A percentile compares a stretch with the other conserved stretches of the same genome.
phyloP scores from a whole-genome alignment of 2,888 invertebrate genomes.

The Amphiduros pacificus region DNA sequence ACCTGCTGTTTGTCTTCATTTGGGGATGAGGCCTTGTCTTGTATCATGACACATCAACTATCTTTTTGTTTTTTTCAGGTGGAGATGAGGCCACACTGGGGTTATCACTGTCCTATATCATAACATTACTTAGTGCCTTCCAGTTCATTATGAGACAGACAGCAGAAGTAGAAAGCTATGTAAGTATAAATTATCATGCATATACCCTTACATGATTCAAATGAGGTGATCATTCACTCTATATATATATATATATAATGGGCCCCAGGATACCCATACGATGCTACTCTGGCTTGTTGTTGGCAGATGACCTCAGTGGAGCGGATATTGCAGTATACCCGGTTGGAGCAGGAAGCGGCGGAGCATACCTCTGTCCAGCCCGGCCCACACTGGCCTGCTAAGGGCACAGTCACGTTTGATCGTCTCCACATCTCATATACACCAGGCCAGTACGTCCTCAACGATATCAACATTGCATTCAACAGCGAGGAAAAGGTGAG shows the following conservation, averaged over 20 bases:
- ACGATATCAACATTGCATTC: too few relatives aligned
- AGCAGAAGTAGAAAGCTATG: neutral
- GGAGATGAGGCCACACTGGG: neutral
- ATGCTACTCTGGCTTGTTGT: neutral
- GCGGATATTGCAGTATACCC: neutral
- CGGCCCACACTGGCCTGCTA: neutral
- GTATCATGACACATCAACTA: too few relatives aligned
- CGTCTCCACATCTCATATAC: too few relatives aligned
- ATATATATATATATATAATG: too few relatives aligned
- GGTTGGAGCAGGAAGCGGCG: neutral
- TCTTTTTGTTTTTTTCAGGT: neutral
- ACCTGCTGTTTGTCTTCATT: too few relatives aligned
- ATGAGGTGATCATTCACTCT: too few relatives aligned
- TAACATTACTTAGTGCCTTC: neutral
- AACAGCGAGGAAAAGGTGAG: too few relatives aligned
- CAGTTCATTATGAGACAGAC: slow-evolving; percentile 1
- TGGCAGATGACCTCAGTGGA: neutral
- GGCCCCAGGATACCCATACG: too few relatives aligned
- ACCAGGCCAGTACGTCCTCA: too few relatives aligned
- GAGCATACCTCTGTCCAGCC: neutral
- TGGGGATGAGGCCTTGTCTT: too few relatives aligned
- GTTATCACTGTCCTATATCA: neutral
- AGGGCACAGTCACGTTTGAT: neutral
- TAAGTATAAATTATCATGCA: too few relatives aligned
- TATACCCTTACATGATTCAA: too few relatives aligned